phyloP scores from a whole-genome alignment of 2,797 vertebrate species.

The Heterohyrax brucei region DNA sequence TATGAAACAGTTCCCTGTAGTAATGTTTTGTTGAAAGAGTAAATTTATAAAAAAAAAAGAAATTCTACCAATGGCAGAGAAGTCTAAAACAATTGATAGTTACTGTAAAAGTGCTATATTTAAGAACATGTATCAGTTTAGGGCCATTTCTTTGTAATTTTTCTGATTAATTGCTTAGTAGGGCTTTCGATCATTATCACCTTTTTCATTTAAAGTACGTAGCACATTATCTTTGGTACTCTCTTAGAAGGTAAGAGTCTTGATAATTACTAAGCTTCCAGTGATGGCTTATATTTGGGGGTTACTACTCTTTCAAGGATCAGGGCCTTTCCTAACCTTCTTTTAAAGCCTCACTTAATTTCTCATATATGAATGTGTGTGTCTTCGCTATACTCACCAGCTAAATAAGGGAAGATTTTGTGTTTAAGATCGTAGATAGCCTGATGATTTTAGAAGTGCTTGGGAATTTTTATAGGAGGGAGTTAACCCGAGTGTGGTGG shows the following conservation, averaged over 20 bases:
- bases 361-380: neutral
- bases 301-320: slow-evolving; percentile 13
- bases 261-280: slow-evolving; percentile 35
- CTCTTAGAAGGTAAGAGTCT: slow-evolving; percentile 23
- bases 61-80: slow-evolving; percentile 25
- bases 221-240: slow-evolving; percentile 35
- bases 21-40: slow-evolving; percentile 9
- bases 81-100: neutral
- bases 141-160: neutral
- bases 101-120: neutral
- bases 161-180: slow-evolving; percentile 12
- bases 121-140: slow-evolving; percentile 1
- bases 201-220: slow-evolving; percentile 53
- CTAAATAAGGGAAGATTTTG: slow-evolving; percentile 38
- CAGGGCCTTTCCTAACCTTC: slow-evolving; percentile 47
- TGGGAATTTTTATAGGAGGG: slow-evolving; percentile 14
- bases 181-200: slow-evolving; percentile 29
- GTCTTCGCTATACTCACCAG: neutral
- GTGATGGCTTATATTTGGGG: slow-evolving; percentile 32
- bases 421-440: neutral
- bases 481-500: neutral
- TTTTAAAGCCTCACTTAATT: slow-evolving; percentile 24
- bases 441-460: slow-evolving; percentile 51
- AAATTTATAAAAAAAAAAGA: neutral
- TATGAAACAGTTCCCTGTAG: neutral